Evolutionary conservation across 1,140 invertebrate genomes (phyloP).

Genomic region (Agraylea sexmaculata): DNA sequence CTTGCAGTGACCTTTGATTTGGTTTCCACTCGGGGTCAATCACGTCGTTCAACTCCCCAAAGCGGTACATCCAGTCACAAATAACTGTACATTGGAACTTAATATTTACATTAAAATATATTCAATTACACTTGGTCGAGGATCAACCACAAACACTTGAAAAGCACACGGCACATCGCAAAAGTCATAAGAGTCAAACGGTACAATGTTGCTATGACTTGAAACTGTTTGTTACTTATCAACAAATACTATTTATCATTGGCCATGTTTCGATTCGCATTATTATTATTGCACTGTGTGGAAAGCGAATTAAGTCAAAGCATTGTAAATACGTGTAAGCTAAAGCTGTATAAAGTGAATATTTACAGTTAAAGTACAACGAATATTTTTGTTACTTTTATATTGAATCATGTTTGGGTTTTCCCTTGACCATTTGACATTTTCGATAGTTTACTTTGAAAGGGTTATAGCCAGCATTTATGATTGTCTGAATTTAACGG

Average conservation of each 20-base stretch:
- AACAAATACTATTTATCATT: neutral
- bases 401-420: no score
- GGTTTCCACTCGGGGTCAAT: constrained; percentile 54
- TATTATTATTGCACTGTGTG: no score
- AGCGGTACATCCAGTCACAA: constrained; percentile 22
- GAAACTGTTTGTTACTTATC: neutral
- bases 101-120: constrained; percentile 2
- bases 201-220: neutral
- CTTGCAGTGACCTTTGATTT: constrained; percentile 58
- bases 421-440: no score
- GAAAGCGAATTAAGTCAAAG: no score
- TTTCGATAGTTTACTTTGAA: no score
- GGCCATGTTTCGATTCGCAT: no score
- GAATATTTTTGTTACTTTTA: no score
- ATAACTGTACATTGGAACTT: constrained; percentile 8
- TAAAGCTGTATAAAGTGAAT: no score
- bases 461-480: no score
- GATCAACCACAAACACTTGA: neutral
- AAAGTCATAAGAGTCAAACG: neutral
- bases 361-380: no score
- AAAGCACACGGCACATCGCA: neutral
- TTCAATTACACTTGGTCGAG: constrained; percentile 1
- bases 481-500: no score
- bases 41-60: constrained; percentile 31
- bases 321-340: no score